These are phyloP conservation scores for Meriones unguiculatus DNA, from an alignment of 2,113 vertebrate species.

Conservation along the genomic window DNA sequence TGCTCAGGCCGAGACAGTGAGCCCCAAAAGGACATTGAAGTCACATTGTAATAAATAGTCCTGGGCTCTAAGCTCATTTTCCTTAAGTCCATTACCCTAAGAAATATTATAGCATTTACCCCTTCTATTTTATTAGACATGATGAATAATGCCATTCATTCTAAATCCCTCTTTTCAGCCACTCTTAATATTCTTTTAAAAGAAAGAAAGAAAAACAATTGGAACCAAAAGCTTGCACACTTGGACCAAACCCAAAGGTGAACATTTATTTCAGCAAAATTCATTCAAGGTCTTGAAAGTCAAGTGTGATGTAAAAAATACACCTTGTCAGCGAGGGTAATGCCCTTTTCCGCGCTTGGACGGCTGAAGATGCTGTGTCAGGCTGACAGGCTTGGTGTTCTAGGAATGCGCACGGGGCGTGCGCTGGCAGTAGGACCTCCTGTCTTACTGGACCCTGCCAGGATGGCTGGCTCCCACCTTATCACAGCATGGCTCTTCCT, in stretches of 20 bases:
- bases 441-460: background rate
- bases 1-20: background rate
- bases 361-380: background rate
- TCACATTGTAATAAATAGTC: background rate
- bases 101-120: constrained; percentile 54
- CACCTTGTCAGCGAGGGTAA: constrained; percentile 11
- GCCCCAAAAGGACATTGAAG: background rate
- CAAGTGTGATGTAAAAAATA: constrained; percentile 32
- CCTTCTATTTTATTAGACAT: constrained; percentile 26
- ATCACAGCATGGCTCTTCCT: fast-evolving
- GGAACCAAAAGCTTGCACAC: constrained; percentile 7
- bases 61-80: background rate
- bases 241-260: constrained; percentile 70
- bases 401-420: background rate
- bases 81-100: background rate
- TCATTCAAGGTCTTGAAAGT: constrained; percentile 72
- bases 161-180: constrained; percentile 78
- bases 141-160: constrained; percentile 76
- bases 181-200: constrained; percentile 75
- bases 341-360: constrained; percentile 31
- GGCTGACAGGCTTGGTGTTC: background rate
- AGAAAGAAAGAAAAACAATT: background rate
- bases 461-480: background rate
- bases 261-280: constrained; percentile 74
- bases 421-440: fast-evolving